Conservation (phyloP, 1,140 invertebrate genomes). For the Oscheius sp. region DNA sequence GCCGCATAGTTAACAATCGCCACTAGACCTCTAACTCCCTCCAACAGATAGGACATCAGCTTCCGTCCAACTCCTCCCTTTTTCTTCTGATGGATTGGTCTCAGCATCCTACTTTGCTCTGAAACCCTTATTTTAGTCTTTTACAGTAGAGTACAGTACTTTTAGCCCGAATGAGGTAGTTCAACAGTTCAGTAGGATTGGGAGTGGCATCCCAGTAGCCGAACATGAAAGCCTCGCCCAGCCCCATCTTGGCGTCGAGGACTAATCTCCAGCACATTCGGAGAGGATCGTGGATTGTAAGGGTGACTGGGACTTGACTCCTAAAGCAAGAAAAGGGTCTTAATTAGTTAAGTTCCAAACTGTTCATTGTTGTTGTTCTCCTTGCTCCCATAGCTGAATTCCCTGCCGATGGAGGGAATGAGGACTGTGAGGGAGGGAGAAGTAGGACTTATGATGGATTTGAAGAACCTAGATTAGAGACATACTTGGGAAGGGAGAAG, state of each 20-base stretch:
- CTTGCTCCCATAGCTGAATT: slow-evolving; percentile 25
- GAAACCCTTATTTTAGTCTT: not conserved
- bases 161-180: slow-evolving; percentile 39
- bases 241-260: slow-evolving; percentile 43
- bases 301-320: slow-evolving; percentile 19
- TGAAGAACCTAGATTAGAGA: slow-evolving; percentile 11
- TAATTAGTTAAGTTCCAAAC: not conserved
- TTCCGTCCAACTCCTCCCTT: not conserved
- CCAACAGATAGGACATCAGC: not conserved
- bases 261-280: slow-evolving; percentile 38
- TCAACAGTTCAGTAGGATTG: slow-evolving; percentile 43
- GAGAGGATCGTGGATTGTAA: slow-evolving; percentile 34
- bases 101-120: not conserved
- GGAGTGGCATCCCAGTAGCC: slow-evolving; percentile 48
- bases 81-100: not conserved
- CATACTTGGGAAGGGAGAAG: not conserved
- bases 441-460: slow-evolving; percentile 1
- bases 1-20: slow-evolving; percentile 43
- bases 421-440: not conserved
- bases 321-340: slow-evolving; percentile 1
- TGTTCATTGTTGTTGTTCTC: slow-evolving; percentile 27
- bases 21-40: slow-evolving; percentile 18
- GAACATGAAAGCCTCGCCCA: slow-evolving; percentile 45
- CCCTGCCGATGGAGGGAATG: not conserved
- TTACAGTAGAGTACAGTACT: not conserved